Percentiles rank a stretch among this genome's conserved stretches.
Evolutionary conservation across 53 echinoderm and acorn worm genomes (phyloP).

Genomic region (Holothuria scabra): DNA sequence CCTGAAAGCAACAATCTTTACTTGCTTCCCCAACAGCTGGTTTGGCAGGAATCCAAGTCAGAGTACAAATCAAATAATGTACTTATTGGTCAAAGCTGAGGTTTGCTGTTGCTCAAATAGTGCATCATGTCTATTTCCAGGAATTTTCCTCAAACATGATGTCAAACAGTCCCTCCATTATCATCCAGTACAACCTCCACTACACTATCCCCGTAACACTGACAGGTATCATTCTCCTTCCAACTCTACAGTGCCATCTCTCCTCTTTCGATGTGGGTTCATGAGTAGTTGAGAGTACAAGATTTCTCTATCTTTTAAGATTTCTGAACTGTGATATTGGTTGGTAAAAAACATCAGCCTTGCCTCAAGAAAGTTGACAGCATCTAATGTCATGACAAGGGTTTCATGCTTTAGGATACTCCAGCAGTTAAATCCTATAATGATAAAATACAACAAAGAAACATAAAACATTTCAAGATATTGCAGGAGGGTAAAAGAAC

Average conservation of each 20-base stretch:
- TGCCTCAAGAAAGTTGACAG: slow-evolving; percentile 79
- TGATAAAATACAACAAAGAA: not conserved
- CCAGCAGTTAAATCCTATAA: slow-evolving; percentile 87
- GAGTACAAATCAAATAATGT: no score
- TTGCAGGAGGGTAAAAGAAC: not conserved
- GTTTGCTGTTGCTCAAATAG: no score
- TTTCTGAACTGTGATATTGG: slow-evolving; percentile 57
- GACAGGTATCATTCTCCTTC: not conserved
- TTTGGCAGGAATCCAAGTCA: no score
- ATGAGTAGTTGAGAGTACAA: slow-evolving; percentile 50
- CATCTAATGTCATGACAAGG: slow-evolving; percentile 88
- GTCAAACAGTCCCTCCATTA: not conserved
- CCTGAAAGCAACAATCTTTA: no score
- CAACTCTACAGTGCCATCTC: not conserved
- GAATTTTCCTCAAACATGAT: not conserved
- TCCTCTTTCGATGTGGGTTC: not conserved
- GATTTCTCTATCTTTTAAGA: slow-evolving; percentile 44
- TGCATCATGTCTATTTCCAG: no score
- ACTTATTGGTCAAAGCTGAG: no score
- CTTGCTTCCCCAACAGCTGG: no score
- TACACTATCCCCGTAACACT: no score
- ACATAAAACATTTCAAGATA: not conserved
- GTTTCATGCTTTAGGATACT: slow-evolving; percentile 90
- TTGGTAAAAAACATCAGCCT: slow-evolving; percentile 66
- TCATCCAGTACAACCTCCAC: not conserved